Evolutionary conservation across 2,888 invertebrate genomes (phyloP).

Genomic region (Merodon equestris): DNA sequence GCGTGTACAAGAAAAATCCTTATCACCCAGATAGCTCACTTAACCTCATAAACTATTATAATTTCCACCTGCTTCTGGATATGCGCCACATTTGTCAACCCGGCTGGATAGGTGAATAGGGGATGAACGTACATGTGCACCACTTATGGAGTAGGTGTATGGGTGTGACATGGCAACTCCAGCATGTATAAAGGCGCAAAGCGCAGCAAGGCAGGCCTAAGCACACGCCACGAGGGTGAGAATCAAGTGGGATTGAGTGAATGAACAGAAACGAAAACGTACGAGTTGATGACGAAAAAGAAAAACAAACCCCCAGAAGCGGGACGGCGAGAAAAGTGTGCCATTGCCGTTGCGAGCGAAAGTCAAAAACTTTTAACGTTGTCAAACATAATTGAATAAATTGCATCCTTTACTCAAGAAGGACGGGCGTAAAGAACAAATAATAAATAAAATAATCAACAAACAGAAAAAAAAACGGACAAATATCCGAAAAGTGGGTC

Average conservation of each 20-base stretch:
- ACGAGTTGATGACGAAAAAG: too few species aligned
- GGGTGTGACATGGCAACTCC: too few species aligned
- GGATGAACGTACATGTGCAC: too few species aligned
- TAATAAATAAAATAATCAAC: slow-evolving; percentile 31
- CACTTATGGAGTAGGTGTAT: too few species aligned
- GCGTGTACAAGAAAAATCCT: slow-evolving; percentile 6
- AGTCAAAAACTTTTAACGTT: slow-evolving; percentile 60
- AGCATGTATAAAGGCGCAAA: too few species aligned
- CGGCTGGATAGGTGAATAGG: too few species aligned
- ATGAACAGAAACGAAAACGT: not conserved
- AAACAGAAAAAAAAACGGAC: slow-evolving; percentile 43
- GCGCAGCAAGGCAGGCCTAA: too few species aligned
- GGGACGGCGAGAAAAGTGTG: slow-evolving; percentile 39
- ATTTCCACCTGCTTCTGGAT: slow-evolving; percentile 32
- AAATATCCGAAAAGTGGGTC: slow-evolving; percentile 58
- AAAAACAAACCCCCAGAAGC: not conserved
- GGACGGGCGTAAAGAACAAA: not conserved
- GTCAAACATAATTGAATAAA: slow-evolving; percentile 69
- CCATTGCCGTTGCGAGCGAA: slow-evolving; percentile 63
- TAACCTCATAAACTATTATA: slow-evolving; percentile 64
- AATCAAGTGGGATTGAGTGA: not conserved
- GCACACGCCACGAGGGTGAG: too few species aligned
- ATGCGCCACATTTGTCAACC: not conserved
- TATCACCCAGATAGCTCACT: slow-evolving; percentile 50
- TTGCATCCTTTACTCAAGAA: slow-evolving; percentile 43